phyloP scores from a whole-genome alignment of 64 coral and sea anemone genomes.

The Porites lutea region DNA sequence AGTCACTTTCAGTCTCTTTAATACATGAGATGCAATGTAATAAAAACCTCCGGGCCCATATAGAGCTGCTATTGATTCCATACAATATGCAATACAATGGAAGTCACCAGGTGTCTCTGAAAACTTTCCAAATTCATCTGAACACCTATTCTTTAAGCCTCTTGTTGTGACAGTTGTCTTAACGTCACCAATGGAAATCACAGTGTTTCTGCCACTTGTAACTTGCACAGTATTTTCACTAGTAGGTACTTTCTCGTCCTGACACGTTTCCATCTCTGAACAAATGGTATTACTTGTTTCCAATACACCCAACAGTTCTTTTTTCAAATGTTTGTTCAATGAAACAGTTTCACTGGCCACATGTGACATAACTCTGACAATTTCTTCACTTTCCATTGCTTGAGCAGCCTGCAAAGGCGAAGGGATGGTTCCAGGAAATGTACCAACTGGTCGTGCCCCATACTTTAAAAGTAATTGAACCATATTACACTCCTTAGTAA shows the following conservation, averaged over 20 bases:
- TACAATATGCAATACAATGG: not conserved
- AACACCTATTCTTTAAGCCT: not conserved
- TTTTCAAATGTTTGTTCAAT: not conserved
- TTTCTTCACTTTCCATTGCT: not conserved
- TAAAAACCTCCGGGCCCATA: conserved; percentile 21
- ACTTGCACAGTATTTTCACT: not conserved
- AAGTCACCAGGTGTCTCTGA: conserved; percentile 17
- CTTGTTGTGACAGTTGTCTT: not conserved
- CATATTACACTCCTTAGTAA: conserved; percentile 1
- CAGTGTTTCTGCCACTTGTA: not conserved
- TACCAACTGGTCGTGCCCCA: not conserved
- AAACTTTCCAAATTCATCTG: not conserved
- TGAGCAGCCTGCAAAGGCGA: conserved; percentile 15
- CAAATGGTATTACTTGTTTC: not conserved
- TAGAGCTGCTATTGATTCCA: not conserved
- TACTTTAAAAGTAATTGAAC: conserved; percentile 37
- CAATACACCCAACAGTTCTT: not conserved
- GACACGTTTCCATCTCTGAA: too few relatives aligned
- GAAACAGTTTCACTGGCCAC: not conserved
- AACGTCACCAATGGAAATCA: not conserved
- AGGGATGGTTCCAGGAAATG: conserved; percentile 1
- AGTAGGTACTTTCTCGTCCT: not conserved
- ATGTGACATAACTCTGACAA: not conserved
- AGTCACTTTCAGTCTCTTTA: conserved; percentile 13
- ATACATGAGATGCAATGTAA: not conserved